Percentiles rank a stretch among this genome's conserved stretches.
Conservation (phyloP, 1,140 invertebrate genomes). For the Pteromalus puparum region DNA sequence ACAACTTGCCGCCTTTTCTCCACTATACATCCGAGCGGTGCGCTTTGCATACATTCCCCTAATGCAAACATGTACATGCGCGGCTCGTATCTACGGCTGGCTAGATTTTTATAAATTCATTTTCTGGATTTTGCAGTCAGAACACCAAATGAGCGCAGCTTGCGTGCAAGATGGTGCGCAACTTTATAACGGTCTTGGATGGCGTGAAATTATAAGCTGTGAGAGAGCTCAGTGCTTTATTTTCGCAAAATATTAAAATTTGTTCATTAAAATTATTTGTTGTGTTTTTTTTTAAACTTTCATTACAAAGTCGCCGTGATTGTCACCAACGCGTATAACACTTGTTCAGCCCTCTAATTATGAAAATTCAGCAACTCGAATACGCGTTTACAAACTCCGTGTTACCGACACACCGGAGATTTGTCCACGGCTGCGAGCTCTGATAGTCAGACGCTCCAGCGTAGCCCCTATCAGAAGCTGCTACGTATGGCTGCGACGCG, state of each 20-base stretch:
- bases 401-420: no score
- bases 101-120: slow-evolving; percentile 14
- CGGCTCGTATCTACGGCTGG: neutral
- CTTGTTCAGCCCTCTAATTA: slow-evolving; percentile 10
- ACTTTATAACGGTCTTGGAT: neutral
- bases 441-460: no score
- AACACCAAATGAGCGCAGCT: neutral
- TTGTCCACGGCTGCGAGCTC: no score
- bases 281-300: no score
- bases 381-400: neutral
- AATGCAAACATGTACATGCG: neutral
- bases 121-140: neutral
- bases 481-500: no score
- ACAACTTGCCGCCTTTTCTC: neutral
- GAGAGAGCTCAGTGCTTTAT: no score
- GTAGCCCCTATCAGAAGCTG: no score
- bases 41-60: slow-evolving; percentile 6
- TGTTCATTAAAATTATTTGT: no score
- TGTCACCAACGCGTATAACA: neutral
- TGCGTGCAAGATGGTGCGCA: neutral
- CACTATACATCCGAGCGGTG: neutral
- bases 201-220: neutral
- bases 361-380: slow-evolving; percentile 4
- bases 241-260: no score
- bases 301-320: no score